These are phyloP conservation scores for Habrosyne pyritoides DNA, from an alignment of 2,888 invertebrate genomes.

Conservation along the genomic window DNA sequence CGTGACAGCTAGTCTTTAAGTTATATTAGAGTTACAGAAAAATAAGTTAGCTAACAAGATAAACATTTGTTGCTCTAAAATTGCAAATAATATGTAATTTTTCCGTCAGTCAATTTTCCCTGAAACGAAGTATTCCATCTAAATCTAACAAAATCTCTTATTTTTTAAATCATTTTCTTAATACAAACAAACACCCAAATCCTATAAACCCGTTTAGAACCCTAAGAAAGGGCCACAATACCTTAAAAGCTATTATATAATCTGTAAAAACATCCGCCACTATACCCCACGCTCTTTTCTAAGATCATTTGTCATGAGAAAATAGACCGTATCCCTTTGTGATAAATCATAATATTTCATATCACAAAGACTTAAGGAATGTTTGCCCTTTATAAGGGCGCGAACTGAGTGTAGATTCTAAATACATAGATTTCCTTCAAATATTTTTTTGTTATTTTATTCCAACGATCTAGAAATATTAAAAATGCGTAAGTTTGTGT, in stretches of 20 bases:
- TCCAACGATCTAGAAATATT: too few relatives aligned
- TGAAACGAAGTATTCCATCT: too few relatives aligned
- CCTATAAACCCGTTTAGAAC: background rate
- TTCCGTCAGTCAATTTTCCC: too few relatives aligned
- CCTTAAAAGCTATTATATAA: conserved; percentile 5
- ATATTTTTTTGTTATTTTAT: too few relatives aligned
- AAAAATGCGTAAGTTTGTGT: too few relatives aligned
- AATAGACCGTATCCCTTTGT: conserved; percentile 2
- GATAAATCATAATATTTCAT: background rate
- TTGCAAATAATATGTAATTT: too few relatives aligned
- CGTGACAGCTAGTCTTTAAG: too few relatives aligned
- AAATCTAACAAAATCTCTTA: background rate
- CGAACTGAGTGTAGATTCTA: background rate
- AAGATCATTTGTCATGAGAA: background rate
- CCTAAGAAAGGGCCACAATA: background rate
- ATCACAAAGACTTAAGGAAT: background rate
- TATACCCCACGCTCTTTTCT: background rate
- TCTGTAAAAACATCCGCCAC: conserved; percentile 5
- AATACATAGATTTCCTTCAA: background rate
- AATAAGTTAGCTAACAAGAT: too few relatives aligned
- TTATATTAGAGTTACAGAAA: too few relatives aligned
- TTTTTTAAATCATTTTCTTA: background rate
- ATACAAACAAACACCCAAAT: background rate
- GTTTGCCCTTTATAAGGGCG: background rate
- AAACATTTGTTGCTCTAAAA: too few relatives aligned